A percentile compares a stretch with the other conserved stretches of the same genome.
phyloP scores from a whole-genome alignment of 2,113 vertebrate species.

The Chunga burmeisteri region DNA sequence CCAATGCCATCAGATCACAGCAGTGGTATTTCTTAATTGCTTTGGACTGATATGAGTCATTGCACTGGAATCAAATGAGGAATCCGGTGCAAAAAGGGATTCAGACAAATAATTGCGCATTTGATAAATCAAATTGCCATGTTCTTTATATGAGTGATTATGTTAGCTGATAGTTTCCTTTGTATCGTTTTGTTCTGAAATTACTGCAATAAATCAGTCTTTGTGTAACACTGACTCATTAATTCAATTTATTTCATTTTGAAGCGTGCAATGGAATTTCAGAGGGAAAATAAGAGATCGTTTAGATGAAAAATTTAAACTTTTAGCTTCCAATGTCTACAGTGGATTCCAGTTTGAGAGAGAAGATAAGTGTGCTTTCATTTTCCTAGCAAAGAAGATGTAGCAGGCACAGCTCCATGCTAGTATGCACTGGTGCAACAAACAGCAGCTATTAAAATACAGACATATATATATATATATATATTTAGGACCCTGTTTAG shows the following conservation, averaged over 20 bases:
- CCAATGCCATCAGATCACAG: background rate
- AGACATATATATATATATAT: background rate
- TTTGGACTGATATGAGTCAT: background rate
- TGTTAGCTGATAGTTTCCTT: background rate
- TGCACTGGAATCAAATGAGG: background rate
- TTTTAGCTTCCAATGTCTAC: background rate
- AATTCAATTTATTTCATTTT: background rate
- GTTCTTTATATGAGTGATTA: background rate
- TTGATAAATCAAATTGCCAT: background rate
- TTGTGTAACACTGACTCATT: background rate
- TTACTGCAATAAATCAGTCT: constrained; percentile 39
- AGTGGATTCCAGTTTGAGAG: background rate
- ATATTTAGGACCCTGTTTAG: background rate
- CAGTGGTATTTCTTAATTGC: background rate
- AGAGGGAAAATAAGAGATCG: background rate
- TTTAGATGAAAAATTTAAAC: background rate
- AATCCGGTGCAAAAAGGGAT: background rate
- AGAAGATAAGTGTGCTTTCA: background rate
- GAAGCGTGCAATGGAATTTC: constrained; percentile 7
- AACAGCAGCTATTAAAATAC: constrained; percentile 28
- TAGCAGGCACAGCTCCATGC: constrained; percentile 19
- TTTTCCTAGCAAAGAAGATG: background rate
- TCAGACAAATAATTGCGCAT: background rate
- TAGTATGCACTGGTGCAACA: background rate
- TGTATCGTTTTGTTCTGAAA: constrained; percentile 19